Percentiles rank a stretch among this genome's conserved stretches.
Evolutionary conservation across 1,140 invertebrate species (phyloP).

Genomic region (Druon quercuslanigerum): DNA sequence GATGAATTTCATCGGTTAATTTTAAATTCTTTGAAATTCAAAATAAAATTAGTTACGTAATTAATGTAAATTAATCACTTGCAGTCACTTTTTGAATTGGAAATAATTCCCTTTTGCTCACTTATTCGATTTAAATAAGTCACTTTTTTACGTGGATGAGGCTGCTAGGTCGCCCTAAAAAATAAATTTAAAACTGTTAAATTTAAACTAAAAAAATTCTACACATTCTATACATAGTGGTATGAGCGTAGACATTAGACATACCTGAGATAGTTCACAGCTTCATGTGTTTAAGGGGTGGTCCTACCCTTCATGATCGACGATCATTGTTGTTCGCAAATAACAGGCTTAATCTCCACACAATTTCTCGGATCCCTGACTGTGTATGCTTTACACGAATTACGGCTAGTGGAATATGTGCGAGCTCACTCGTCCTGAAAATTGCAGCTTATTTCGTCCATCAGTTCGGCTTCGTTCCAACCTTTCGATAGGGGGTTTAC

Average conservation of each 20-base stretch:
- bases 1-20: too few species aligned
- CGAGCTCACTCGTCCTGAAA: slow-evolving; percentile 7
- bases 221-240: background rate
- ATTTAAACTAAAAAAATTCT: too few species aligned
- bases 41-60: too few species aligned
- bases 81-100: too few species aligned
- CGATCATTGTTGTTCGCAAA: slow-evolving; percentile 14
- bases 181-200: too few species aligned
- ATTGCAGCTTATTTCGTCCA: slow-evolving; percentile 24
- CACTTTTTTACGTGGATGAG: too few species aligned
- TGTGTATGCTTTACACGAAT: slow-evolving; percentile 19
- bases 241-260: background rate
- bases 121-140: too few species aligned
- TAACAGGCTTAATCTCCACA: slow-evolving; percentile 18
- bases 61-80: too few species aligned
- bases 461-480: slow-evolving; percentile 9
- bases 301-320: slow-evolving; percentile 13
- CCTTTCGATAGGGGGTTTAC: background rate
- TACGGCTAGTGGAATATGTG: slow-evolving; percentile 5
- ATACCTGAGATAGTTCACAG: background rate
- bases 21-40: too few species aligned
- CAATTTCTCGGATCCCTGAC: slow-evolving; percentile 3
- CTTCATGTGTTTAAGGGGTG: slow-evolving; percentile 1
- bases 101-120: too few species aligned
- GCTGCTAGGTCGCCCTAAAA: too few species aligned